Conservation (phyloP, 2,888 invertebrate species). For the Ametastegia equiseti region DNA sequence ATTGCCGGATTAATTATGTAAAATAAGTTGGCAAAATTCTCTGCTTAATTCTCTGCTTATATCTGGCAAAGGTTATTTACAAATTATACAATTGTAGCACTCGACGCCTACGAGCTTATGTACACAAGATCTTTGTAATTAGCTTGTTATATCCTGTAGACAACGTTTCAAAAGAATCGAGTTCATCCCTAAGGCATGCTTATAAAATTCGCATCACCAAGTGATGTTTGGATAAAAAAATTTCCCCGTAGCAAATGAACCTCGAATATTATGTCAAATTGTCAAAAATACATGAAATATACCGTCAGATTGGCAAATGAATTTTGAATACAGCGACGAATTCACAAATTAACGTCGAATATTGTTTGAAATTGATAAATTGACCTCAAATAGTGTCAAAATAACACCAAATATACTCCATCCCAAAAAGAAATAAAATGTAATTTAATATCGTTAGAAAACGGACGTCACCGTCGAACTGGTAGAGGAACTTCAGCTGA, state of each 20-base stretch:
- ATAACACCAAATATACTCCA: no score
- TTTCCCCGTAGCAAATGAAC: no score
- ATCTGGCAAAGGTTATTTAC: neutral
- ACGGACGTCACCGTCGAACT: slow-evolving; percentile 98
- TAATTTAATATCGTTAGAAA: slow-evolving; percentile 83
- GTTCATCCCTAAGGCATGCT: neutral
- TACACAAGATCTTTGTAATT: neutral
- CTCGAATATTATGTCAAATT: neutral
- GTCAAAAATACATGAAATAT: neutral
- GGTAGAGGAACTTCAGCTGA: slow-evolving; percentile 96
- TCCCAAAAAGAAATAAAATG: no score
- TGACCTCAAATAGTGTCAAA: no score
- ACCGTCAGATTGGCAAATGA: no score
- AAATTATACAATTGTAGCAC: neutral
- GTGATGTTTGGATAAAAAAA: neutral
- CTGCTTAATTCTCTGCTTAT: neutral
- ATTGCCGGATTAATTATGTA: neutral
- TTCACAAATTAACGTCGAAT: no score
- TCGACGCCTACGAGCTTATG: neutral
- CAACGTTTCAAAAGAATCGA: neutral
- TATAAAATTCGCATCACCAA: neutral
- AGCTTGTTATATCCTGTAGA: neutral
- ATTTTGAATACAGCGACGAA: no score
- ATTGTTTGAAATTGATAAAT: neutral
- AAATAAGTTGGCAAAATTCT: neutral